Percentiles rank a stretch among this genome's conserved stretches.
These are phyloP conservation scores for Hippoglossus stenolepis DNA, from an alignment of 2,113 vertebrate species.

Conservation along the genomic window DNA sequence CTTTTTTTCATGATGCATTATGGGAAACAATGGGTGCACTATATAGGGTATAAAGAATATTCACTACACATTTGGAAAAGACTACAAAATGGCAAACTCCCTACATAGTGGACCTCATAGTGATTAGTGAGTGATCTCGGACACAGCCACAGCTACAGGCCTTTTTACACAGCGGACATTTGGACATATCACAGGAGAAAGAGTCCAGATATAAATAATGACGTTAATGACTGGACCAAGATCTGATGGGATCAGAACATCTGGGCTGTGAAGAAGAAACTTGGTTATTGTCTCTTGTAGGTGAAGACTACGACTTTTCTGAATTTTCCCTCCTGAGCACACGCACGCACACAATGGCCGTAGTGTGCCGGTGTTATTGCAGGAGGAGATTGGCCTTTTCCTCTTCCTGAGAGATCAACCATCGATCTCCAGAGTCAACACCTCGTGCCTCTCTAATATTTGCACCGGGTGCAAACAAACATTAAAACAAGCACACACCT, in stretches of 20 bases:
- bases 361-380: slow-evolving; percentile 62
- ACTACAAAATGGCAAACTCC: no score
- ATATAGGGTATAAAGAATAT: no score
- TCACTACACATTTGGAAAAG: no score
- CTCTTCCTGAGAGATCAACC: slow-evolving; percentile 63
- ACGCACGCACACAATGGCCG: slow-evolving; percentile 2
- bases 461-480: slow-evolving; percentile 62
- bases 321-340: background rate
- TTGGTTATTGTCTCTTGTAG: background rate
- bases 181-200: no score
- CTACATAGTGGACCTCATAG: no score
- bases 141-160: no score
- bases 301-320: background rate
- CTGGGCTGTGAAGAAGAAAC: background rate
- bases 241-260: background rate
- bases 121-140: no score
- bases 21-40: no score
- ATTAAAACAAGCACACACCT: slow-evolving; percentile 26
- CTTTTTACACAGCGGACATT: background rate
- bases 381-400: slow-evolving; percentile 72
- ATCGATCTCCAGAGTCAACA: slow-evolving; percentile 76
- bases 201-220: no score
- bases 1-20: no score
- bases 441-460: slow-evolving; percentile 67
- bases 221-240: background rate